A percentile compares a stretch with the other conserved stretches of the same genome.
These are phyloP conservation scores for Cistogaster globosa DNA, from an alignment of 2,888 invertebrate species.

Conservation along the genomic window DNA sequence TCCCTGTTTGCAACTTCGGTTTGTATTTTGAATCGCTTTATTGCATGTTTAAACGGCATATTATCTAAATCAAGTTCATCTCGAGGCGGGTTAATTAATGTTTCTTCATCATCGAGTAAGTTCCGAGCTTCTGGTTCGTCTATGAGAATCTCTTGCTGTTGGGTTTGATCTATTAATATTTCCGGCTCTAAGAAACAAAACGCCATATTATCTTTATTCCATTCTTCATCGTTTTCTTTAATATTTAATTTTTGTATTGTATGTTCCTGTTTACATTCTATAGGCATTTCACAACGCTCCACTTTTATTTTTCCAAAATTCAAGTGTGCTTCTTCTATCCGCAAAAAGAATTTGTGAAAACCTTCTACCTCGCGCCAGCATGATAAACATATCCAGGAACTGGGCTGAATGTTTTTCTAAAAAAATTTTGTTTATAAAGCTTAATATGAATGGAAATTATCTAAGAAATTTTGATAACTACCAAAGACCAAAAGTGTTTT, in stretches of 20 bases:
- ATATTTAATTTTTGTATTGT: constrained; percentile 9
- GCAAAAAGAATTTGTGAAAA: constrained; percentile 61
- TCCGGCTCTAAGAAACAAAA: constrained; percentile 37
- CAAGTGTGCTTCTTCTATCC: constrained; percentile 50
- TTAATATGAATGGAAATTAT: neutral
- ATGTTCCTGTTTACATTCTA: constrained; percentile 17
- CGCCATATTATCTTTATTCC: neutral
- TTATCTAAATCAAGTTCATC: constrained; percentile 38
- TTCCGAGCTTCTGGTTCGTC: neutral
- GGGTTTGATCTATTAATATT: constrained; percentile 14
- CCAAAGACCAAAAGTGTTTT: constrained; percentile 59
- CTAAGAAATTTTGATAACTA: neutral
- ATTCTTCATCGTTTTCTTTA: neutral
- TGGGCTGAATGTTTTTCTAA: constrained; percentile 10
- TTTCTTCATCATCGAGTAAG: neutral
- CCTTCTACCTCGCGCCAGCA: constrained; percentile 53
- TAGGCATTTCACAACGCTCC: neutral
- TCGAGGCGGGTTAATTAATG: neutral
- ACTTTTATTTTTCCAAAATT: constrained; percentile 50
- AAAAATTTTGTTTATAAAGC: neutral
- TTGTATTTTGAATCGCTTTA: constrained; percentile 5
- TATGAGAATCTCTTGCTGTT: constrained; percentile 4
- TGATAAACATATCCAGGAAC: constrained; percentile 34
- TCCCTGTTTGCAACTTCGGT: neutral
- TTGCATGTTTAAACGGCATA: neutral